These are phyloP conservation scores for Andrena bucephala DNA, from an alignment of 2,888 invertebrate species.

Conservation along the genomic window DNA sequence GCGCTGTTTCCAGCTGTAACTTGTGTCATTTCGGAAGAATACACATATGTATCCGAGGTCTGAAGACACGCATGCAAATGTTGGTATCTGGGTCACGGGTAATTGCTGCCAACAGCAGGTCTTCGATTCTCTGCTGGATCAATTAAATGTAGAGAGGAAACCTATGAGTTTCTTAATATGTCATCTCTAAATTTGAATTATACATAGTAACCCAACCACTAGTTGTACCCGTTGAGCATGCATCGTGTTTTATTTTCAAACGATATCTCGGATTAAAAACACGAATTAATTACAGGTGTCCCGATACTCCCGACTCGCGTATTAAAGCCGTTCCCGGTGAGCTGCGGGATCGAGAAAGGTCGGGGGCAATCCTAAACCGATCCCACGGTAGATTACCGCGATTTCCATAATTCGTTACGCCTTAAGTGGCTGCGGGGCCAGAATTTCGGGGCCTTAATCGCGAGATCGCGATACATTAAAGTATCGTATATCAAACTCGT, in stretches of 20 bases:
- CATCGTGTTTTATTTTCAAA: background rate
- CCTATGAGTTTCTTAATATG: too few species aligned
- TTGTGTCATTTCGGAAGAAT: too few species aligned
- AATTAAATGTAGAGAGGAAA: too few species aligned
- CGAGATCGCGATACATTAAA: slow-evolving; percentile 51
- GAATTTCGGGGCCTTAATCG: slow-evolving; percentile 29
- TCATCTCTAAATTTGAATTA: too few species aligned
- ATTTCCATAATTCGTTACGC: slow-evolving; percentile 47
- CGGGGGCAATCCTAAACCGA: background rate
- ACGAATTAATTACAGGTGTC: slow-evolving; percentile 2
- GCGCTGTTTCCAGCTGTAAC: too few species aligned
- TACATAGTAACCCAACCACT: too few species aligned
- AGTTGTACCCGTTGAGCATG: too few species aligned
- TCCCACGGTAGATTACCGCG: slow-evolving; percentile 33
- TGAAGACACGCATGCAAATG: too few species aligned
- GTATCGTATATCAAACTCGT: slow-evolving; percentile 60
- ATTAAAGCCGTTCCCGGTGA: background rate
- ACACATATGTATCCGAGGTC: too few species aligned
- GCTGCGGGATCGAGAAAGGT: background rate
- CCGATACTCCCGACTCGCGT: background rate
- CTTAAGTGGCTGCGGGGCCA: slow-evolving; percentile 4
- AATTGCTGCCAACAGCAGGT: too few species aligned
- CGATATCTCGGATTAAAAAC: background rate
- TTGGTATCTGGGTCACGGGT: too few species aligned
- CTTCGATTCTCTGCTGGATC: too few species aligned